Percentiles rank a stretch among this genome's conserved stretches.
Conservation (phyloP, 2,888 invertebrate species). For the Falcaria lacertinaria region DNA sequence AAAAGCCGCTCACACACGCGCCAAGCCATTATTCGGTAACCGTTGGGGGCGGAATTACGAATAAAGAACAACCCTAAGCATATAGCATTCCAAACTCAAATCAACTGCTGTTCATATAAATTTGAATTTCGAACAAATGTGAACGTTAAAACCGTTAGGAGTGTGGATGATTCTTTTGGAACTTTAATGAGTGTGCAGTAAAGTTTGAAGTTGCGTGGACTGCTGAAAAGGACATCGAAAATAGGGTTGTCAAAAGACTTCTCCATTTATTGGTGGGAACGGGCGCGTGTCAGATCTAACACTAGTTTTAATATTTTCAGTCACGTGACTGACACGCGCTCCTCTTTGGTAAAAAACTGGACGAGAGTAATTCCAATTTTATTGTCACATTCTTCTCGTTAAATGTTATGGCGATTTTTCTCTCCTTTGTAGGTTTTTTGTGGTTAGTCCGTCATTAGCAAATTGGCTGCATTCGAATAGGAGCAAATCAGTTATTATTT, state of each 20-base stretch:
- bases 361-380: conserved; percentile 73
- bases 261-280: conserved; percentile 78
- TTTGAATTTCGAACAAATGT: conserved; percentile 16
- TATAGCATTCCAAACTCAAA: conserved; percentile 22
- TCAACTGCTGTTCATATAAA: conserved; percentile 7
- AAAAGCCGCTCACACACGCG: conserved; percentile 68
- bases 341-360: conserved; percentile 75
- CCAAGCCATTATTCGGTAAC: conserved; percentile 75
- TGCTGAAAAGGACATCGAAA: conserved; percentile 18
- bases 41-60: conserved; percentile 74
- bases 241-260: conserved; percentile 63
- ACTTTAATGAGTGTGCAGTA: not conserved
- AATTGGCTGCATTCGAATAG: conserved; percentile 53
- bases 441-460: conserved; percentile 60
- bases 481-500: conserved; percentile 4
- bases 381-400: conserved; percentile 72
- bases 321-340: conserved; percentile 65
- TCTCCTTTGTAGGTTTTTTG: conserved; percentile 47
- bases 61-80: conserved; percentile 64
- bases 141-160: not conserved
- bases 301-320: conserved; percentile 77
- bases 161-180: not conserved
- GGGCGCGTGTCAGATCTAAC: conserved; percentile 78
- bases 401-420: conserved; percentile 63
- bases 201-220: conserved; percentile 21